Conservation (phyloP, 37 sponge, comb jelly and placozoan species). For the Axinella damicornis region DNA sequence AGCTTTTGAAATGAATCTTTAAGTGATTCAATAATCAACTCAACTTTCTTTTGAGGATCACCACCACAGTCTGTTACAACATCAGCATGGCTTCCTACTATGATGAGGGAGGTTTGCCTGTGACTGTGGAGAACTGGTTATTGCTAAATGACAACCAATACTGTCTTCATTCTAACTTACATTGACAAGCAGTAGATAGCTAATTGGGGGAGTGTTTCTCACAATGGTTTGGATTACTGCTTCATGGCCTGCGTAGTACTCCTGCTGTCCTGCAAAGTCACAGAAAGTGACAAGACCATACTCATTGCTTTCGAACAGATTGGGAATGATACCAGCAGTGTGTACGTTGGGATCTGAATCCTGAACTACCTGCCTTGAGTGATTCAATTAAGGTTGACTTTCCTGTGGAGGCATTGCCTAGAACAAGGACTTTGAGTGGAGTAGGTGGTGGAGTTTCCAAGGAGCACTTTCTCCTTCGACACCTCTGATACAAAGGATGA, state of each 20-base stretch:
- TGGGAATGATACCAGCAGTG: constrained; percentile 20
- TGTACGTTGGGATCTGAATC: not conserved
- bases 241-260: constrained; percentile 43
- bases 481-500: no score
- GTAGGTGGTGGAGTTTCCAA: no score
- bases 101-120: not conserved
- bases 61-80: constrained; percentile 7
- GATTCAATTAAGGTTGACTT: no score
- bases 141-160: constrained; percentile 31
- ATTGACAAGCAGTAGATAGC: constrained; percentile 32
- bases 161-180: constrained; percentile 26
- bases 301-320: not conserved
- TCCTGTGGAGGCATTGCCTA: no score
- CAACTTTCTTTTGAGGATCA: not conserved
- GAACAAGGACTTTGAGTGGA: no score
- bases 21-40: no score
- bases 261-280: constrained; percentile 13
- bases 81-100: constrained; percentile 17
- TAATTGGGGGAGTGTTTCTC: constrained; percentile 4
- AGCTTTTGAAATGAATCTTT: not conserved
- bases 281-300: not conserved
- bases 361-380: no score
- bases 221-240: constrained; percentile 18
- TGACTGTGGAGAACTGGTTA: not conserved
- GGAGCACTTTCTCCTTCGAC: no score